Base-by-base conservation (phyloP, 2,113 vertebrate genomes). In the Apteryx mantelli region DNA sequence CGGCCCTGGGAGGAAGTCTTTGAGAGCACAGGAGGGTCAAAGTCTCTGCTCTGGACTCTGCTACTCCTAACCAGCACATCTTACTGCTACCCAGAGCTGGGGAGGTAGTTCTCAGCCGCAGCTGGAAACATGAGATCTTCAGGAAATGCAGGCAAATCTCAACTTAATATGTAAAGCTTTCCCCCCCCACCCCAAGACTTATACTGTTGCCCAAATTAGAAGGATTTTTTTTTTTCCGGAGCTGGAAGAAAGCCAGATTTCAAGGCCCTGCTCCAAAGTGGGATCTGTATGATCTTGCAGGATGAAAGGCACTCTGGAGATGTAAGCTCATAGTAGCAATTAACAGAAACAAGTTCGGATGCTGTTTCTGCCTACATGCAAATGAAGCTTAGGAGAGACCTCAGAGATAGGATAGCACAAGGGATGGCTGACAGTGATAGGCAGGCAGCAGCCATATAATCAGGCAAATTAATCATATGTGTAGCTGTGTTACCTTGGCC, bases 271-370 rank as follows among this genome's bases (percentile, higher is more conserved):
- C 55, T 96, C 86, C 4, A 3, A 77, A 90, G 82, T 26, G 53
- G 82, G 63, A 89, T 60, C 79, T 75, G 69, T 81, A 32, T 88
- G 89, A 96, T 94, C 96, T 75, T 20, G 32, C 42, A 88, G 69
- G 76, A 95, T 94, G 91, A 96, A 96, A 97, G 82, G 60, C 82
- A 76, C 88, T 95, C 88, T 86, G 85, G 94, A 96, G 95, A 95
- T 84, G 85, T 93, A 96, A 88, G 88, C 94, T 94, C 48, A 56
- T 53, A 94, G 89, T 42, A 90, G 91, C 82, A 91, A 95, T 97
- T 96, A 97, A 88, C 28, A 75, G 88, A 81, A 91, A 90, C 87
- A 89, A 86, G 87, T 93, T 82, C 0, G 0, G 85, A 78, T 81
- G 88, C 64, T 89, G 82, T 75, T 88, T 81, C 89, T 86, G 82